A percentile compares a stretch with the other conserved stretches of the same genome.
These are phyloP conservation scores for fruit fly (Drosophila melanogaster) DNA, from an alignment of 1,140 invertebrate species.

Conservation along the genomic window Release_6_plus_ISO1_MT NT_033779.5:1523501-1524000, in stretches of 20 bases:
- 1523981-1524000: slow-evolving; percentile 56
- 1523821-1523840: slow-evolving; percentile 57
- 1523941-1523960: slow-evolving; percentile 55
- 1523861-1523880: slow-evolving; percentile 44
- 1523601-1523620: background rate
- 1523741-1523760: slow-evolving; percentile 36
- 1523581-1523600: too few relatives aligned
- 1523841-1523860: slow-evolving; percentile 59
- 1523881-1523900: slow-evolving; percentile 52
- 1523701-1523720: slow-evolving; percentile 42
- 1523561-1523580: too few relatives aligned
- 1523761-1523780: slow-evolving; percentile 42
- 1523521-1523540: slow-evolving; percentile 56
- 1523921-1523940: slow-evolving; percentile 36
- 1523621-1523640: too few relatives aligned
- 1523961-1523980: slow-evolving; percentile 51
- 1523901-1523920: slow-evolving; percentile 54
- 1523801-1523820: slow-evolving; percentile 32
- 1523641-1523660: too few relatives aligned
- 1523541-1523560: too few relatives aligned
- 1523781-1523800: slow-evolving; percentile 19
- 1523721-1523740: slow-evolving; percentile 31
- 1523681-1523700: slow-evolving; percentile 35
- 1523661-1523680: slow-evolving; percentile 41
- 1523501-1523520: slow-evolving; percentile 57